A percentile compares a stretch with the other conserved stretches of the same genome.
Conservation (phyloP, 1,140 invertebrate species). For the Condylostylus longicornis region DNA sequence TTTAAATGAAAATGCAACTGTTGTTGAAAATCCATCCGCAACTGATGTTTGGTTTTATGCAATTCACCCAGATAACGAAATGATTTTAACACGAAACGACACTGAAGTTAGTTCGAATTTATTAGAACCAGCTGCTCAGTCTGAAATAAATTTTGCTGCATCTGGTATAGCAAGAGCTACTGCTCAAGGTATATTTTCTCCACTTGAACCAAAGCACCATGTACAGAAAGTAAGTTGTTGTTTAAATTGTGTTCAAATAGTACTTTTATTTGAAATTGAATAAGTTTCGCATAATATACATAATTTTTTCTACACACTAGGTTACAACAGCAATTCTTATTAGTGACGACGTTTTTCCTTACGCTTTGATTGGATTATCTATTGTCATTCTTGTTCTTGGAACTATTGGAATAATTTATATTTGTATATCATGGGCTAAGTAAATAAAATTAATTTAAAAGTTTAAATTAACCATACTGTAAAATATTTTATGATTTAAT, state of each 20-base stretch:
- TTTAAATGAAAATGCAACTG: slow-evolving; percentile 51
- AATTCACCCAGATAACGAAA: slow-evolving; percentile 61
- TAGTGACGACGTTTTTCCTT: slow-evolving; percentile 60
- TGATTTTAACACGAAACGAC: slow-evolving; percentile 55
- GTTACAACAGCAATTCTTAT: slow-evolving; percentile 41
- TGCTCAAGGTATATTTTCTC: slow-evolving; percentile 52
- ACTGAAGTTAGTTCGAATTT: slow-evolving; percentile 42
- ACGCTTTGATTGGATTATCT: slow-evolving; percentile 72
- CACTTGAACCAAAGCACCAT: slow-evolving; percentile 26
- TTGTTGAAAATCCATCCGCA: slow-evolving; percentile 54
- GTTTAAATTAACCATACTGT: neutral
- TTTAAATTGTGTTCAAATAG: neutral
- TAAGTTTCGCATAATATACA: neutral
- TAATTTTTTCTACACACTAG: slow-evolving; percentile 9
- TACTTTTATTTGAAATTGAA: slow-evolving; percentile 1
- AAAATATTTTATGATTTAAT: neutral
- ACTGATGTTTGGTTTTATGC: slow-evolving; percentile 79
- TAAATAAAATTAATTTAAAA: slow-evolving; percentile 26
- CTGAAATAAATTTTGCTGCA: slow-evolving; percentile 49
- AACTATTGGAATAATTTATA: slow-evolving; percentile 73
- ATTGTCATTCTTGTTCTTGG: slow-evolving; percentile 73
- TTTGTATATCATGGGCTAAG: slow-evolving; percentile 85
- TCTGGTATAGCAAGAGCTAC: slow-evolving; percentile 45
- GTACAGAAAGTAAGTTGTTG: slow-evolving; percentile 21
- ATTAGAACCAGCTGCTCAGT: slow-evolving; percentile 40